Percentiles rank a stretch among this genome's conserved stretches.
Conservation (phyloP, 2,888 invertebrate genomes). For the Epinotia brunnichana region DNA sequence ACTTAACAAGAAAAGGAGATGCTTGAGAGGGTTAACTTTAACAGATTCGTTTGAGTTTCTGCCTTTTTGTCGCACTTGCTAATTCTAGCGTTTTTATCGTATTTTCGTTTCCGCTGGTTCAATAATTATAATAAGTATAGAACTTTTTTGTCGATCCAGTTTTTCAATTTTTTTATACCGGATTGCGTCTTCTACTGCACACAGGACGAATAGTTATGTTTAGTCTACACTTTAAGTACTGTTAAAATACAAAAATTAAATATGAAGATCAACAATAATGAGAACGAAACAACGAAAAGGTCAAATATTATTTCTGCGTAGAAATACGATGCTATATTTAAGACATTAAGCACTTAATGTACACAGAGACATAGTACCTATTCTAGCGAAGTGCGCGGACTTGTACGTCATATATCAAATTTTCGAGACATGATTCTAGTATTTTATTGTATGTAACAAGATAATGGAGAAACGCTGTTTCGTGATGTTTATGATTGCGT, state of each 20-base stretch:
- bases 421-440: constrained; percentile 27
- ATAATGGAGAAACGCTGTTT: constrained; percentile 3
- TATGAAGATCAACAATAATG: constrained; percentile 6
- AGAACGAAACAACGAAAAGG: constrained; percentile 28
- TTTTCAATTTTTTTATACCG: too few relatives aligned
- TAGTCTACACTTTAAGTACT: background rate
- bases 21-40: too few relatives aligned
- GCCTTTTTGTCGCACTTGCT: too few relatives aligned
- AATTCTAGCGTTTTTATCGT: too few relatives aligned
- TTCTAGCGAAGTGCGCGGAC: constrained; percentile 31
- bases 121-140: too few relatives aligned
- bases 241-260: background rate
- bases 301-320: constrained; percentile 50
- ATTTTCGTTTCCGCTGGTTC: too few relatives aligned
- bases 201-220: too few relatives aligned
- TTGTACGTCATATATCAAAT: constrained; percentile 36
- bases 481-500: background rate
- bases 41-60: too few relatives aligned
- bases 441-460: constrained; percentile 7
- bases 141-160: too few relatives aligned
- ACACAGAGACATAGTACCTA: constrained; percentile 1
- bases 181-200: too few relatives aligned
- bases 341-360: constrained; percentile 35
- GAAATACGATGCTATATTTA: constrained; percentile 59
- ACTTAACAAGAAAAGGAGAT: too few relatives aligned